Evolutionary conservation across 2,888 invertebrate genomes (phyloP), one percentile per base, ranked within the genome.

Genomic region (Nebria brevicollis): DNA sequence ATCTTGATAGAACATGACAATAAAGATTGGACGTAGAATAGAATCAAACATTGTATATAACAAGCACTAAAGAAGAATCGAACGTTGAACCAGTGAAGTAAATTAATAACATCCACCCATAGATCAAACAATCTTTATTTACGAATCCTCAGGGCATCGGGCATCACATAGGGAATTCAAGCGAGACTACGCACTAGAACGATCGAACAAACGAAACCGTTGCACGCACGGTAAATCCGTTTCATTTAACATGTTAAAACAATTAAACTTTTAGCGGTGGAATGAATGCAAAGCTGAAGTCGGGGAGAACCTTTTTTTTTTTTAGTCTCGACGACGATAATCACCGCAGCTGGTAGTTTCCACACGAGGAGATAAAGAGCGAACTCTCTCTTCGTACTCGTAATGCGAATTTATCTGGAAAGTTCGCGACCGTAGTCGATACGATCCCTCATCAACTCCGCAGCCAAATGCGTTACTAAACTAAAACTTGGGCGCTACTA

Each of bases 211-310:
- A 41, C 11, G 73, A 15, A 72, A n/a, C n/a, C 34, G n/a, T 8
- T 3, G 75, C 7, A 15, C 5, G 75, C 64, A 43, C 20, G 75
- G 76, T 65, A 76, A 81, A 76, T 81, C 75, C 76, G 76, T 72
- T 85, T 86, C 85, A 86, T 86, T 85, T 85, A 84, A 83, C 83
- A 85, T 84, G 82, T 83, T 83, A 84, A 85, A 86, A 86, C 85
- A 85, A 86, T 85, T 85, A 85, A 85, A 86, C 84, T 84, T 84
- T 84, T 82, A 83, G 83, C 83, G 82, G 84, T 83, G 84, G 82
- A 70, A 83, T 81, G 82, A 75, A 83, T 81, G 80, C 76, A 25
- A 82, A 78, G 70, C 82, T 83, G 82, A 76, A 82, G 83, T 75
- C 83, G 82, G 84, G 82, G 34, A 84, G 85, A 85, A 84, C 78